Percentiles rank a stretch among this genome's conserved stretches.
Conservation (phyloP, 2,888 invertebrate species). For the Hydriomena furcata region DNA sequence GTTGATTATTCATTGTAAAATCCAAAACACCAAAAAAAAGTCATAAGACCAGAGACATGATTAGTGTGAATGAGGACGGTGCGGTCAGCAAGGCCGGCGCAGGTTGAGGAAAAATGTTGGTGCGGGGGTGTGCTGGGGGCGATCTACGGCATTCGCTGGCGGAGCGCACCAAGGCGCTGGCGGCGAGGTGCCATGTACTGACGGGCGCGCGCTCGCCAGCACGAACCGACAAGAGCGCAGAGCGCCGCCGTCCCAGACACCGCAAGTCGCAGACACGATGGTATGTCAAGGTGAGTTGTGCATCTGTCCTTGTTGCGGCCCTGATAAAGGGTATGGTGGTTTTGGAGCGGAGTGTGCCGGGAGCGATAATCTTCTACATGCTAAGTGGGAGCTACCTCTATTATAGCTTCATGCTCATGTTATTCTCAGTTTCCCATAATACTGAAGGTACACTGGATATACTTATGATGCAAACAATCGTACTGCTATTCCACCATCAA, state of each 20-base stretch:
- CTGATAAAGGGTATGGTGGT: too few species aligned
- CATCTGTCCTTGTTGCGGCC: conserved; percentile 23
- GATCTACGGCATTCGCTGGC: conserved; percentile 78
- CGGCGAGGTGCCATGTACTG: conserved; percentile 75
- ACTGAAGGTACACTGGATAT: too few species aligned
- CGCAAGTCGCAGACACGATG: conserved; percentile 85
- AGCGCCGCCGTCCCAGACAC: conserved; percentile 70
- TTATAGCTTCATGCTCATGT: too few species aligned
- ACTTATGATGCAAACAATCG: too few species aligned
- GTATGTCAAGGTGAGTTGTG: conserved; percentile 88
- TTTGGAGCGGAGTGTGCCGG: too few species aligned
- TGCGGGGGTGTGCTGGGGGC: conserved; percentile 74
- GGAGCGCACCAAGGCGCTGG: conserved; percentile 79
- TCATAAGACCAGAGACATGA: conserved; percentile 28
- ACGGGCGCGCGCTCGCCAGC: conserved; percentile 59
- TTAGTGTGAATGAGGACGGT: conserved; percentile 47
- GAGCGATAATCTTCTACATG: too few species aligned
- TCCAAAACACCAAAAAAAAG: neutral
- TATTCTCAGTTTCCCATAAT: too few species aligned
- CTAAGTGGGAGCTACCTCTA: too few species aligned
- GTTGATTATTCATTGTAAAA: too few species aligned
- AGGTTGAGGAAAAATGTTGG: conserved; percentile 69
- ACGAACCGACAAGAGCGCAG: conserved; percentile 59
- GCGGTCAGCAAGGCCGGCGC: conserved; percentile 47
- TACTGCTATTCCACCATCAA: too few species aligned